Base-by-base conservation (phyloP, 2,888 invertebrate species). In the Gymnoscelis rufifasciata region DNA sequence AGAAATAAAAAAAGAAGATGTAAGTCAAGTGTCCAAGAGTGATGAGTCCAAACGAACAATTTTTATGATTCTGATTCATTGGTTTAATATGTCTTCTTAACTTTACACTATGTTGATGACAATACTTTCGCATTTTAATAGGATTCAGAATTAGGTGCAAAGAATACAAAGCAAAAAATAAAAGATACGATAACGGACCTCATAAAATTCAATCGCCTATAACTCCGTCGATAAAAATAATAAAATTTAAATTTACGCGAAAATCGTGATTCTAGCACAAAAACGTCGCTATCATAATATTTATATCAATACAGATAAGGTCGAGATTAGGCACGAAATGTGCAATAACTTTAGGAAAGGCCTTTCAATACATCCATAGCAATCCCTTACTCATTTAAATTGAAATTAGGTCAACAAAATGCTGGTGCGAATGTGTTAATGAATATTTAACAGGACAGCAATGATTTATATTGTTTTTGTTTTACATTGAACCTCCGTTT, bases 361-460 rank as follows among this genome's bases (percentile, higher is more conserved):
- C 19, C 33, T 19, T 19, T 3, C 35, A 35, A 35, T 15, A 35
- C 19, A 11, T 19, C 19, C 3, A 14, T 14, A 35, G 11, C 11
- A 23, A n/a, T 15, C 35, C 35, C 19, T 35, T 35, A 19, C 35
- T 35, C 19, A 19, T 35, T 23, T 48, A 39, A 44, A 45, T 39
- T 39, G 44, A 35, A 40, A 48, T 43, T 48, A 48, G 43, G 43
- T 36, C 48, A 27, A 43, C 19, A 19, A 19, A 35, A 43, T 43
- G 35, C 43, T 43, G 47, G 47, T 39, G 39, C 15, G 47, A 43
- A 48, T 14, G 43, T 36, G 38, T 41, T 47, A 48, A 48, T 43
- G 47, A 35, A 35, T 35, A 35, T 23, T 35, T 10, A 35, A 35
- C 3, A 5, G 7, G n/a, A 28, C 29, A 29, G 11, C 35, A 15